These are phyloP conservation scores for Hoplias malabaricus DNA, from an alignment of 2,113 vertebrate species.

Conservation along the genomic window DNA sequence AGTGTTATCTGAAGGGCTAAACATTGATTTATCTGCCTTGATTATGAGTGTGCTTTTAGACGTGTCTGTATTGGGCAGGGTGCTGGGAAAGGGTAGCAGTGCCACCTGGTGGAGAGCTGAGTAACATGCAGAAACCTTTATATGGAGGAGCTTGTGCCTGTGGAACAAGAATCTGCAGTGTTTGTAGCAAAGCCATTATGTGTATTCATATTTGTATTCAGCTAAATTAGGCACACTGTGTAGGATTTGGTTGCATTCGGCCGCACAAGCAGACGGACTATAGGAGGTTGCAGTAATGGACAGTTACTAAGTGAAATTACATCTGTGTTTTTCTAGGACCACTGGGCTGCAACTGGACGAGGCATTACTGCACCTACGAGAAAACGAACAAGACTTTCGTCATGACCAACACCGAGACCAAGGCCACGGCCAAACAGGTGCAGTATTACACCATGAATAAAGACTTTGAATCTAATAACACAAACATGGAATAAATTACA, in stretches of 20 bases:
- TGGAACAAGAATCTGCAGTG: too few relatives aligned
- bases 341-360: slow-evolving; percentile 90
- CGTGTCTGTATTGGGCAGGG: background rate
- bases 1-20: slow-evolving; percentile 53
- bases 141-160: background rate
- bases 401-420: slow-evolving; percentile 89
- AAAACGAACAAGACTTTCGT: slow-evolving; percentile 88
- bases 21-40: background rate
- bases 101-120: slow-evolving; percentile 31
- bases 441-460: slow-evolving; percentile 25
- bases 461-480: background rate
- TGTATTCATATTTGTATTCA: too few relatives aligned
- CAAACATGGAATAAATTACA: too few relatives aligned
- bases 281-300: too few relatives aligned
- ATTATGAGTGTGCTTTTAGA: slow-evolving; percentile 9
- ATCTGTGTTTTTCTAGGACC: slow-evolving; percentile 75
- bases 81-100: slow-evolving; percentile 2
- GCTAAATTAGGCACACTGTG: too few relatives aligned
- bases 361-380: slow-evolving; percentile 95
- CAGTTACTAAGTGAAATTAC: background rate
- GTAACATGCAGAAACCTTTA: background rate
- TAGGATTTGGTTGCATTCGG: too few relatives aligned
- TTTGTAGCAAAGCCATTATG: too few relatives aligned
- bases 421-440: slow-evolving; percentile 90
- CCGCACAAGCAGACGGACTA: too few relatives aligned